Percentiles rank a stretch among this genome's conserved stretches.
Evolutionary conservation across 2,113 vertebrate genomes (phyloP).

Genomic region (Myxocyprinus asiaticus): DNA sequence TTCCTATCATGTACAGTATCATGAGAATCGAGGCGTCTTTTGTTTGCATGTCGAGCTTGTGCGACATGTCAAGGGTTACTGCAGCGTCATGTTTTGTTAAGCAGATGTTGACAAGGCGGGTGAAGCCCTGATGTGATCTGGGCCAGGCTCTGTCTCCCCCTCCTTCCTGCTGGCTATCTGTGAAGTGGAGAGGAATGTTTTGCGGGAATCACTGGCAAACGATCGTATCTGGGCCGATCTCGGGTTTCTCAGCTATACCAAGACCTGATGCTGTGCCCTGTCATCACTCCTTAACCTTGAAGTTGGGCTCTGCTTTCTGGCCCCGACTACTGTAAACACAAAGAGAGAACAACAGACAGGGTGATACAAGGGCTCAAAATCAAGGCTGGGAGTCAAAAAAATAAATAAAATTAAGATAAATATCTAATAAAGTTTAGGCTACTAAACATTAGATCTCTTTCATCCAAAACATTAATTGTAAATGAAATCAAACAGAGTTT

Average conservation of each 20-base stretch:
- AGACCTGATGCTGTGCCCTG: conserved; percentile 61
- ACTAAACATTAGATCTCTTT: too few relatives aligned
- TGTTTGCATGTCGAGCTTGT: conserved; percentile 1
- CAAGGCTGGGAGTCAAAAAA: too few relatives aligned
- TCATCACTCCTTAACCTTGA: conserved; percentile 73
- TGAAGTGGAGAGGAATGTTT: conserved; percentile 64
- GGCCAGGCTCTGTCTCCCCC: conserved; percentile 43
- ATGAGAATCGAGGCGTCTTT: conserved; percentile 2
- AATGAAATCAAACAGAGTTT: too few relatives aligned
- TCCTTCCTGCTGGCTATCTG: conserved; percentile 28
- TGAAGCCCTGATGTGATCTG: conserved; percentile 36
- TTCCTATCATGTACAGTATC: conserved; percentile 28
- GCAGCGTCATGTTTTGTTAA: conserved; percentile 42
- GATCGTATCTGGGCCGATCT: conserved; percentile 71
- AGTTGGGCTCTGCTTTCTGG: conserved; percentile 47
- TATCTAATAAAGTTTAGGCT: too few relatives aligned
- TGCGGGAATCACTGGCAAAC: conserved; percentile 75
- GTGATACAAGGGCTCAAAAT: too few relatives aligned
- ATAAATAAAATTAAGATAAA: too few relatives aligned
- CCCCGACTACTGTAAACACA: conserved; percentile 46
- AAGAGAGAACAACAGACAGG: not conserved
- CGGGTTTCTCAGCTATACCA: conserved; percentile 70
- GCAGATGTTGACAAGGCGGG: conserved; percentile 29
- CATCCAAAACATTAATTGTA: too few relatives aligned
- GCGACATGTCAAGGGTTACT: conserved; percentile 27